These are phyloP conservation scores for Spilosoma lubricipeda DNA, from an alignment of 2,888 invertebrate genomes.

Conservation along the genomic window DNA sequence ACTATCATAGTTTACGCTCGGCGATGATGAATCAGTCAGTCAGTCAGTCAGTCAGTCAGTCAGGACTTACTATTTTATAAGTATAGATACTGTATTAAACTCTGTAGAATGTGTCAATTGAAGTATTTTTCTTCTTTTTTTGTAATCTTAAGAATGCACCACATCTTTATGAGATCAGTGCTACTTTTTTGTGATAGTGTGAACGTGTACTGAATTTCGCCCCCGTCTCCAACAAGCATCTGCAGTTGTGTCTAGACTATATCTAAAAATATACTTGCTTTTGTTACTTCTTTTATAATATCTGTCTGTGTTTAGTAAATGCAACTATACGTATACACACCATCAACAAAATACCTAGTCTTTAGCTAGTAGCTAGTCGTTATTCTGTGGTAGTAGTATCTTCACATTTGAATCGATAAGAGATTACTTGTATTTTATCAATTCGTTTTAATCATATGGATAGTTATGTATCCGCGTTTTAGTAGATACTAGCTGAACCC, in stretches of 20 bases:
- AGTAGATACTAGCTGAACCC: no score
- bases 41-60: no score
- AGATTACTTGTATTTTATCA: background rate
- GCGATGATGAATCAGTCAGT: no score
- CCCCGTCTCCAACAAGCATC: background rate
- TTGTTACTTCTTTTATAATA: slow-evolving; percentile 13
- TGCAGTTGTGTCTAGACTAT: slow-evolving; percentile 8
- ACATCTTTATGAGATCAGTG: background rate
- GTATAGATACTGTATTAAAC: no score
- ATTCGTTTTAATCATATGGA: background rate
- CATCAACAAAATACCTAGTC: background rate
- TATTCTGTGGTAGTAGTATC: no score
- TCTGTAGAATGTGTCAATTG: no score
- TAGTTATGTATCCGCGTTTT: background rate
- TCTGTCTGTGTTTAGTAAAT: slow-evolving; percentile 11
- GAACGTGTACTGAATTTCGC: background rate
- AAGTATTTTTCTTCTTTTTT: no score
- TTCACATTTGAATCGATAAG: background rate
- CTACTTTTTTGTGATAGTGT: background rate
- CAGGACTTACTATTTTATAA: no score
- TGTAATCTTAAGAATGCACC: background rate
- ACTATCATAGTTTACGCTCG: no score
- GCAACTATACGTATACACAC: background rate
- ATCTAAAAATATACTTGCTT: slow-evolving; percentile 15
- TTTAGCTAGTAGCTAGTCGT: no score